These are phyloP conservation scores for Eucera pruinosa DNA, from an alignment of 2,888 invertebrate species.

Conservation along the genomic window DNA sequence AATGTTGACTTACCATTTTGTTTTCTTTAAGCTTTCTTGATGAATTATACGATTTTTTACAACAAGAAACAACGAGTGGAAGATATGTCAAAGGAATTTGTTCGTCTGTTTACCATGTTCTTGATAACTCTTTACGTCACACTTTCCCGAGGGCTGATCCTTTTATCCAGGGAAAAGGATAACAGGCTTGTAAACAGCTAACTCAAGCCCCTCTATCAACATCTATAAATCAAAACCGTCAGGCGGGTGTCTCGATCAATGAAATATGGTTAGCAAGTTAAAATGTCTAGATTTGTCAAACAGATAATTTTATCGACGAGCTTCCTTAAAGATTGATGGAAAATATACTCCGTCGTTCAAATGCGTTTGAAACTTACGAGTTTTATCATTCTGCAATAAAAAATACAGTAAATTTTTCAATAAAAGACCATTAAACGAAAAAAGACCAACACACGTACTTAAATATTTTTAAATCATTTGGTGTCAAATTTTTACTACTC, in stretches of 20 bases:
- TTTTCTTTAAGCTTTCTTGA: no score
- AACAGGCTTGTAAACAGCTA: constrained; percentile 16
- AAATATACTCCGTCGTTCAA: background rate
- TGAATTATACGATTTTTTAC: no score
- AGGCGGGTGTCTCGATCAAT: background rate
- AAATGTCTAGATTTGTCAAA: background rate
- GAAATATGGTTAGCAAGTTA: constrained; percentile 10
- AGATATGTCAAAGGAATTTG: background rate
- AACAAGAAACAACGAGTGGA: background rate
- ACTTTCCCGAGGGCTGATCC: background rate
- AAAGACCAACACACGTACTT: no score
- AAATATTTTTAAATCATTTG: no score
- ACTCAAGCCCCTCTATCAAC: background rate
- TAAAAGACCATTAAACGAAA: background rate
- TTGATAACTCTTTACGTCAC: background rate
- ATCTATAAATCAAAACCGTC: constrained; percentile 7
- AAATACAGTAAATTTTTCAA: background rate
- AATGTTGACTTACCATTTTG: no score
- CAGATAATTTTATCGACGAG: background rate
- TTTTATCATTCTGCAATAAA: background rate
- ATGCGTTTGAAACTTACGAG: background rate
- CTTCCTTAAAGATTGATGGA: background rate
- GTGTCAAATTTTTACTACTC: no score
- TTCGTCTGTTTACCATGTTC: background rate
- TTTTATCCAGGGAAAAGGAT: constrained; percentile 9